These are phyloP conservation scores for Pachypanchax playfairii DNA, from an alignment of 2,113 vertebrate species.

Conservation along the genomic window DNA sequence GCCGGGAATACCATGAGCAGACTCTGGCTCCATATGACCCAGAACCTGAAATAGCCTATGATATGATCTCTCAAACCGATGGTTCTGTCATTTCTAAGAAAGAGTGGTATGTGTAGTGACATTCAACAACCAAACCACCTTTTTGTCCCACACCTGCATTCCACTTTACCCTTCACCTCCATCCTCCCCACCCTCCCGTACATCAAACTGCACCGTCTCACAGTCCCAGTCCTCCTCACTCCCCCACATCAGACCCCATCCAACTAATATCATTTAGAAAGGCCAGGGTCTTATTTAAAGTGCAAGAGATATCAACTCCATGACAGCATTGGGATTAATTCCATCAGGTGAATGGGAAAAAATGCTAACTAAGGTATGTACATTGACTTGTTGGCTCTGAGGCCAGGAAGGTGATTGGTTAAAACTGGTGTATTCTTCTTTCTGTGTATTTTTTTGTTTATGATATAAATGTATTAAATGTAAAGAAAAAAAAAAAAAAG, in stretches of 20 bases:
- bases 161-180: constrained; percentile 47
- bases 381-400: constrained; percentile 47
- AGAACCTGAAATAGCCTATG: constrained; percentile 91
- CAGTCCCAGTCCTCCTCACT: constrained; percentile 17
- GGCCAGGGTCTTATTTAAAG: constrained; percentile 56
- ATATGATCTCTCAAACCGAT: constrained; percentile 98
- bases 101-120: constrained; percentile 98
- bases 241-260: constrained; percentile 62
- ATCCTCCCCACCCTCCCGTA: constrained; percentile 49
- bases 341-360: constrained; percentile 63
- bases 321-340: constrained; percentile 54
- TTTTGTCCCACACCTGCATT: constrained; percentile 55
- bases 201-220: constrained; percentile 41
- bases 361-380: constrained; percentile 63
- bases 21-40: constrained; percentile 96
- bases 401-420: constrained; percentile 62
- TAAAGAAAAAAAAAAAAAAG: constrained; percentile 73
- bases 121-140: constrained; percentile 59
- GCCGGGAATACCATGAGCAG: constrained; percentile 89
- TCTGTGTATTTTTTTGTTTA: constrained; percentile 69
- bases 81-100: constrained; percentile 99
- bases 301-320: constrained; percentile 52
- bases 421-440: constrained; percentile 73
- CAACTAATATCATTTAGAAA: constrained; percentile 63
- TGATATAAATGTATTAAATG: constrained; percentile 82